A percentile compares a stretch with the other conserved stretches of the same genome.
phyloP scores from a whole-genome alignment of 2,888 invertebrate species.

The Lydus trimaculatus region DNA sequence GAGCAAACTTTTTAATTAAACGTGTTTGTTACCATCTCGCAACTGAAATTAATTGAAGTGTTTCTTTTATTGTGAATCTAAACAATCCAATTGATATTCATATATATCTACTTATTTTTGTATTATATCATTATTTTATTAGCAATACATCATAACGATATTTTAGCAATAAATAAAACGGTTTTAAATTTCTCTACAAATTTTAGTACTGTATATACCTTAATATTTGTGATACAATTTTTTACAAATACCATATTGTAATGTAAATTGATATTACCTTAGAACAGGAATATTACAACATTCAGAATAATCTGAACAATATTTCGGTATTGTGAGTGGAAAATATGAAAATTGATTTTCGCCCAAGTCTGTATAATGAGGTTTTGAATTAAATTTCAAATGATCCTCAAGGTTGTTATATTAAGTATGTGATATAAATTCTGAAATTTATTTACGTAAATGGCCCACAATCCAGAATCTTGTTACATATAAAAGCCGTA shows the following conservation, averaged over 20 bases:
- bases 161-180: constrained; percentile 17
- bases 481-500: no score
- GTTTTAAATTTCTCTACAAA: constrained; percentile 11
- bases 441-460: no score
- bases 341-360: background rate
- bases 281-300: background rate
- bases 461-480: no score
- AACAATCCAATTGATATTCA: constrained; percentile 17
- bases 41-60: background rate
- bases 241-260: background rate
- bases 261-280: background rate
- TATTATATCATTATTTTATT: constrained; percentile 13
- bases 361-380: background rate
- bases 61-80: background rate
- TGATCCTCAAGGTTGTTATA: background rate
- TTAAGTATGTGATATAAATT: no score
- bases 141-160: constrained; percentile 19
- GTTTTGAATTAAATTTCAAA: background rate
- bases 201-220: background rate
- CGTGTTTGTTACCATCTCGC: background rate
- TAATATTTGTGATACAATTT: background rate
- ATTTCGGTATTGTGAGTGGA: background rate
- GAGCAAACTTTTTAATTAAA: constrained; percentile 14
- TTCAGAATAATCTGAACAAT: background rate
- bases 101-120: constrained; percentile 9